Evolutionary conservation across 2,888 invertebrate genomes (phyloP).

Genomic region (Chrysolina haemoptera): DNA sequence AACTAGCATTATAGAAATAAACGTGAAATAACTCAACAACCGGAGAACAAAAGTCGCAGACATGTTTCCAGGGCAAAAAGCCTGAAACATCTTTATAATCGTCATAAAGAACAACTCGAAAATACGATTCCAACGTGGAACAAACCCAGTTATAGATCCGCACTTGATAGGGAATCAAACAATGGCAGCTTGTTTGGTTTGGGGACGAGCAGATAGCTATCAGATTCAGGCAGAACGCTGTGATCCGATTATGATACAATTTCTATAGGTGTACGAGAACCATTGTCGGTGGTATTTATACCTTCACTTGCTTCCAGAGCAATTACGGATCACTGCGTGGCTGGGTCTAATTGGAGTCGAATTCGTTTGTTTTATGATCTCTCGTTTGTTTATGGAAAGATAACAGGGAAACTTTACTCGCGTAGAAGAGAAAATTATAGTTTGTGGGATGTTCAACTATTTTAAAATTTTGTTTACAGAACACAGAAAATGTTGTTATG

Average conservation of each 20-base stretch:
- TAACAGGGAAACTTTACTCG: too few relatives aligned
- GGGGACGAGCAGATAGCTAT: conserved; percentile 22
- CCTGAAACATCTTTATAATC: background rate
- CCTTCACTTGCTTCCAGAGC: conserved; percentile 8
- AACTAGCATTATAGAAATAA: too few relatives aligned
- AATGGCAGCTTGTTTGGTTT: conserved; percentile 29
- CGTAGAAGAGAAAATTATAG: too few relatives aligned
- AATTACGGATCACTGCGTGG: background rate
- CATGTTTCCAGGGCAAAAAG: conserved; percentile 7
- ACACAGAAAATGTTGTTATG: too few relatives aligned
- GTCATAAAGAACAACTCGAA: conserved; percentile 3
- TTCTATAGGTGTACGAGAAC: conserved; percentile 20
- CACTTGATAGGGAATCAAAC: conserved; percentile 9
- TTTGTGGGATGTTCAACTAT: too few relatives aligned
- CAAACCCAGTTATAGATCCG: conserved; percentile 10
- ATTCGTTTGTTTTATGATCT: background rate
- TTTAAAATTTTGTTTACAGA: too few relatives aligned
- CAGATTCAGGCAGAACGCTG: conserved; percentile 27
- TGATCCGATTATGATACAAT: conserved; percentile 34
- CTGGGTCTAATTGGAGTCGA: conserved; percentile 1
- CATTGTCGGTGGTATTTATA: conserved; percentile 21
- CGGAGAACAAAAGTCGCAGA: background rate
- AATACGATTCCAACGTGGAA: background rate
- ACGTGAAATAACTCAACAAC: background rate
- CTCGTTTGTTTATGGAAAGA: background rate